Evolutionary conservation across 2,888 invertebrate species (phyloP).

Genomic region (Globia sparganii): DNA sequence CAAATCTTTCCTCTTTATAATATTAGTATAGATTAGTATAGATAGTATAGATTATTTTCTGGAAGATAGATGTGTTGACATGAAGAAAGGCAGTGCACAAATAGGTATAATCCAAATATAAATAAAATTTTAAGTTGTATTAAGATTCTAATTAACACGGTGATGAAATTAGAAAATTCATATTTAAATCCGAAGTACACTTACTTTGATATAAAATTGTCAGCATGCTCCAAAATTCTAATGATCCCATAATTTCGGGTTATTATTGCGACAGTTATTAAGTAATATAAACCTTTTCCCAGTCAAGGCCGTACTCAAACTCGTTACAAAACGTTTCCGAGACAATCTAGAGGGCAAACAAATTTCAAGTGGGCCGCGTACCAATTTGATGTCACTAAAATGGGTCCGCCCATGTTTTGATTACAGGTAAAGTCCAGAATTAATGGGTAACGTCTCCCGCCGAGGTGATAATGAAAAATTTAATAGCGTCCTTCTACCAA

Average conservation of each 20-base stretch:
- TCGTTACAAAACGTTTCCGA: slow-evolving; percentile 63
- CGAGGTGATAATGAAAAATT: slow-evolving; percentile 84
- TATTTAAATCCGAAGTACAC: slow-evolving; percentile 61
- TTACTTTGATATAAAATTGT: slow-evolving; percentile 83
- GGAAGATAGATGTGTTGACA: background rate
- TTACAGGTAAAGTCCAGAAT: slow-evolving; percentile 81
- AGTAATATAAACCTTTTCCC: slow-evolving; percentile 50
- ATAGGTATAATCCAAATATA: background rate
- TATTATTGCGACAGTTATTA: slow-evolving; percentile 60
- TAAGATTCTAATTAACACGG: background rate
- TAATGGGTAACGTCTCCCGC: slow-evolving; percentile 75
- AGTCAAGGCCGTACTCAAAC: slow-evolving; percentile 47
- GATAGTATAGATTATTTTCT: background rate
- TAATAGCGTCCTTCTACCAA: slow-evolving; percentile 74
- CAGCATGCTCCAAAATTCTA: slow-evolving; percentile 78
- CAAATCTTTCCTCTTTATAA: no score
- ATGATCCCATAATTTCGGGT: slow-evolving; percentile 75
- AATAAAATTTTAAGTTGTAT: background rate
- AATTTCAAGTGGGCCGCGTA: slow-evolving; percentile 82
- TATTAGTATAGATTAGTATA: no score
- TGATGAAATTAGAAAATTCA: background rate
- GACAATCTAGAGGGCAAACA: slow-evolving; percentile 72
- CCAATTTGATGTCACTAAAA: slow-evolving; percentile 75
- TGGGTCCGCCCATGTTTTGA: slow-evolving; percentile 77
- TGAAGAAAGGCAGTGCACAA: background rate